These are phyloP conservation scores for Pentamera pediparva DNA, from an alignment of 53 echinoderm and acorn worm species.

Conservation along the genomic window DNA sequence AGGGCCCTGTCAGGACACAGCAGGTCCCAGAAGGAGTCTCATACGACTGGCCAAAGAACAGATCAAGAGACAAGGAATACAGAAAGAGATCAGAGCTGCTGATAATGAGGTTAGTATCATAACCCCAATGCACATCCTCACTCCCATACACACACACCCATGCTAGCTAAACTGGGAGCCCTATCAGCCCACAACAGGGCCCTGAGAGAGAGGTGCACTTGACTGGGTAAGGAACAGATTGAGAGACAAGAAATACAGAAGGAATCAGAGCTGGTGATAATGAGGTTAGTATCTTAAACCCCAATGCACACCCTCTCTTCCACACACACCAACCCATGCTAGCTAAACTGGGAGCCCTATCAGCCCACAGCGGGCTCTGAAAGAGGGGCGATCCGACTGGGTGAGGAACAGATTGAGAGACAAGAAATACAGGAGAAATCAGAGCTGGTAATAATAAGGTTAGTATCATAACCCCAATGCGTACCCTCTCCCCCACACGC, in stretches of 20 bases:
- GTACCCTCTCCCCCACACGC: too few relatives aligned
- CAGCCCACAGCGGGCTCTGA: too few relatives aligned
- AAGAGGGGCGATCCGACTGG: too few relatives aligned
- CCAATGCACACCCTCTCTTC: too few relatives aligned
- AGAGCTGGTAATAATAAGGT: too few relatives aligned
- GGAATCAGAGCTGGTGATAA: not conserved
- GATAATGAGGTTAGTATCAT: constrained; percentile 78
- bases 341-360: too few relatives aligned
- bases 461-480: too few relatives aligned
- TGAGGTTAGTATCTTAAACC: not conserved
- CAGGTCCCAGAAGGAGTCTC: constrained; percentile 83
- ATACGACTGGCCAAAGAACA: constrained; percentile 83
- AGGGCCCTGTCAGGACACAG: constrained; percentile 86
- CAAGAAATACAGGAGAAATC: too few relatives aligned
- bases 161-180: constrained; percentile 84
- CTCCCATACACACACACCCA: too few relatives aligned
- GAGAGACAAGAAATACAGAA: constrained; percentile 50
- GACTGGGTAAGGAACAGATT: constrained; percentile 81
- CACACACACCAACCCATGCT: too few relatives aligned
- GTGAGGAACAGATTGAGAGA: too few relatives aligned
- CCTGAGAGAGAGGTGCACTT: constrained; percentile 74
- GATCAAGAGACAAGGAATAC: constrained; percentile 80
- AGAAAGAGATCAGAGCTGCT: constrained; percentile 76
- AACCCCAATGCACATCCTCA: not conserved
- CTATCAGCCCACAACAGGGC: constrained; percentile 85